These are phyloP conservation scores for Microcebus griseorufus DNA, from an alignment of 2,113 vertebrate genomes.

Conservation along the genomic window DNA sequence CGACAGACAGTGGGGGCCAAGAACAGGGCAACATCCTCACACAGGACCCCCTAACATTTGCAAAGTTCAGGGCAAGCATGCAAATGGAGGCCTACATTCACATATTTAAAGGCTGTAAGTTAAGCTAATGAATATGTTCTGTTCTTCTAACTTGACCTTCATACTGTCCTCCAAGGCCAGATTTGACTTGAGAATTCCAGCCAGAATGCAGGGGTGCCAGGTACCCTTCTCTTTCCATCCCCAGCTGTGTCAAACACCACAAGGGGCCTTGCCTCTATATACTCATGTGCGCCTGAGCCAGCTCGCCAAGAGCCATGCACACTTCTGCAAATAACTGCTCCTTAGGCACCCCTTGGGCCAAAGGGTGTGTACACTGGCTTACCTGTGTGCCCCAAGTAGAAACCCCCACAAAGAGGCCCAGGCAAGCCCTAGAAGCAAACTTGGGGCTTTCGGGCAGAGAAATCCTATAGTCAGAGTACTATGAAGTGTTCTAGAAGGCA, in stretches of 20 bases:
- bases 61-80: not conserved
- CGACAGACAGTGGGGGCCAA: not conserved
- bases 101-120: not conserved
- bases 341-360: not conserved
- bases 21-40: rapidly evolving
- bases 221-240: not conserved
- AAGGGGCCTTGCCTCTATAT: too few relatives aligned
- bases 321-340: not conserved
- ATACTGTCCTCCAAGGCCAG: not conserved
- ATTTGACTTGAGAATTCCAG: not conserved
- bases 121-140: not conserved
- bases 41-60: not conserved
- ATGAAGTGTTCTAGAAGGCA: not conserved
- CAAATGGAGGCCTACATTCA: not conserved
- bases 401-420: not conserved
- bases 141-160: not conserved
- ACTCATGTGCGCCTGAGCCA: not conserved
- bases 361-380: not conserved
- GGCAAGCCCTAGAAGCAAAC: not conserved
- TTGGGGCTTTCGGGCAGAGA: not conserved
- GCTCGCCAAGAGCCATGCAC: not conserved
- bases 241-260: not conserved
- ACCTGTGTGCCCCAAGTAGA: not conserved
- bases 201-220: not conserved
- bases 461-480: not conserved